Conservation (phyloP, 2,797 vertebrate species). For the Diceros bicornis region DNA sequence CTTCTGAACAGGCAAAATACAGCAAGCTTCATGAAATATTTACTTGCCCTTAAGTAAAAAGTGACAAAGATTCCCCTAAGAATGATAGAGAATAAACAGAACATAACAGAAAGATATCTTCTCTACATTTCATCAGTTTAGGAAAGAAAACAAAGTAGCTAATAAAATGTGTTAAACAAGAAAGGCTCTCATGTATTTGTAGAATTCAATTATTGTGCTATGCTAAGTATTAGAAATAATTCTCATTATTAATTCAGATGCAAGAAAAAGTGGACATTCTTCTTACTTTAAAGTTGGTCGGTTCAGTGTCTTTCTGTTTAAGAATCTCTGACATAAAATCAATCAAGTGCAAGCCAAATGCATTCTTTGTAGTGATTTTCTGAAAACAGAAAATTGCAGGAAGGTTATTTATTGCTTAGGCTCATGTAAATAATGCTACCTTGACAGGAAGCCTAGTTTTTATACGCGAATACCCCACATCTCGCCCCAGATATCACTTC, state of each 20-base stretch:
- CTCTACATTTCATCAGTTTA: neutral
- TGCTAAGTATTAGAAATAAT: neutral
- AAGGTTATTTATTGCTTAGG: constrained; percentile 49
- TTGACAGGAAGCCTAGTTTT: neutral
- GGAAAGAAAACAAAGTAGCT: constrained; percentile 21
- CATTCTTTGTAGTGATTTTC: constrained; percentile 99
- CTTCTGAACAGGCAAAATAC: constrained; percentile 1
- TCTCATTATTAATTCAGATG: neutral
- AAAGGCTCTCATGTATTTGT: neutral
- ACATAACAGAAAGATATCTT: neutral
- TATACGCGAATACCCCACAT: neutral
- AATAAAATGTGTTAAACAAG: neutral
- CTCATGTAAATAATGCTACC: neutral
- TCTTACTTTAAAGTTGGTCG: constrained; percentile 97
- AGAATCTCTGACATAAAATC: constrained; percentile 98
- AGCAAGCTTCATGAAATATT: neutral
- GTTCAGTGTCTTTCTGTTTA: constrained; percentile 94
- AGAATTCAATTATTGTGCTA: neutral
- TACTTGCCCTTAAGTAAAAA: neutral
- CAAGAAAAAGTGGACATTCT: neutral
- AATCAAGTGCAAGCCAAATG: constrained; percentile 97
- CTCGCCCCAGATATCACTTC: neutral
- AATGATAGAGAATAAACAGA: constrained; percentile 4
- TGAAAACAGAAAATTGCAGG: constrained; percentile 84
- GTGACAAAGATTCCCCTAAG: neutral